These are phyloP conservation scores for Hippocampus barbouri DNA, from an alignment of 2,113 vertebrate genomes.

Conservation along the genomic window DNA sequence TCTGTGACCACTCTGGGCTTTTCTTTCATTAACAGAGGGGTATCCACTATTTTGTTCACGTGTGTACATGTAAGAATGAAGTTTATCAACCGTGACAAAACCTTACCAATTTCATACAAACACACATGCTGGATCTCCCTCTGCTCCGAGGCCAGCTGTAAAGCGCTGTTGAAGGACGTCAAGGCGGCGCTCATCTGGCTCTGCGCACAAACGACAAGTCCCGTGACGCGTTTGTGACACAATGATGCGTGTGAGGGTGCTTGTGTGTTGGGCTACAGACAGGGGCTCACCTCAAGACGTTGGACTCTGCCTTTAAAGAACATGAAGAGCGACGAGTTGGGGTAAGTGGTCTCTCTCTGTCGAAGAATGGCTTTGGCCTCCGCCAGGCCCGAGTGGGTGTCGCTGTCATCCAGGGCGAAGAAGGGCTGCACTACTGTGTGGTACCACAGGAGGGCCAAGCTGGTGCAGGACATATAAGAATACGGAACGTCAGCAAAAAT, in stretches of 20 bases:
- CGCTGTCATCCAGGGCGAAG: conserved; percentile 87
- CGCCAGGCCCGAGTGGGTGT: conserved; percentile 82
- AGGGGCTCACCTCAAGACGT: conserved; percentile 80
- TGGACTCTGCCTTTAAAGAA: conserved; percentile 97
- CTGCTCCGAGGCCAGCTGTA: conserved; percentile 87
- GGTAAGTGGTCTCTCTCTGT: conserved; percentile 85
- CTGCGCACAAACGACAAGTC: conserved; percentile 57
- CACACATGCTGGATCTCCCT: conserved; percentile 94
- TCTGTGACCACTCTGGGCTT: too few relatives aligned
- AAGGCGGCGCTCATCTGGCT: conserved; percentile 94
- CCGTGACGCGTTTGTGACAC: conserved; percentile 5
- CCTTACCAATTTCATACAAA: conserved; percentile 90
- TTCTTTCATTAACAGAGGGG: too few relatives aligned
- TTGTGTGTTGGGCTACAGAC: background rate
- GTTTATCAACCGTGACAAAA: background rate
- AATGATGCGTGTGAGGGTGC: background rate
- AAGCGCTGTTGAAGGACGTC: conserved; percentile 84
- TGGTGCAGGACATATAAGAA: conserved; percentile 38
- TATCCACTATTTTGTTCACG: too few relatives aligned
- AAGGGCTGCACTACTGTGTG: conserved; percentile 94
- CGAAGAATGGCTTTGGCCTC: conserved; percentile 91
- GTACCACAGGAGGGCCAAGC: conserved; percentile 90
- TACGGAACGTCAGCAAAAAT: background rate
- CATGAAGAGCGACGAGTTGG: conserved; percentile 93
- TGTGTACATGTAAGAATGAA: too few relatives aligned